Conservation (phyloP, 2,113 vertebrate species). For the Amazona guildingii region DNA sequence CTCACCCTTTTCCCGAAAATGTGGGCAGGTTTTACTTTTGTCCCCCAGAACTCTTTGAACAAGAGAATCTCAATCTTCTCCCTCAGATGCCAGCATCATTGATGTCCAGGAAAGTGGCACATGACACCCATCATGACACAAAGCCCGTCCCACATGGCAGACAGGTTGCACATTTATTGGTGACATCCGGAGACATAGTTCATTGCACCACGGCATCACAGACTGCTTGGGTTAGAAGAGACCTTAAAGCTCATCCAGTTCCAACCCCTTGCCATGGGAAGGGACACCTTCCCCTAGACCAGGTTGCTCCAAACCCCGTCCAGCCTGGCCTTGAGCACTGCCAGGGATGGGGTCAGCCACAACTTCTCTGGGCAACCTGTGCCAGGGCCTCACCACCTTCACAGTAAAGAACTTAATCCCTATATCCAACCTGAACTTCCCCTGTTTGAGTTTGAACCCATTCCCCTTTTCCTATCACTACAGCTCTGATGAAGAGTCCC, state of each 20-base stretch:
- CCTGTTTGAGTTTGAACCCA: neutral
- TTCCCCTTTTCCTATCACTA: neutral
- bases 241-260: neutral
- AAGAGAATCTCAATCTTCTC: neutral
- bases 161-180: accelerated
- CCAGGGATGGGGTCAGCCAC: too few relatives aligned
- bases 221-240: neutral
- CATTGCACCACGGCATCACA: neutral
- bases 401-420: neutral
- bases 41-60: neutral
- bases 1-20: neutral
- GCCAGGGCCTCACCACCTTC: neutral
- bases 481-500: neutral
- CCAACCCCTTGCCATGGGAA: neutral
- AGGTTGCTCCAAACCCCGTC: too few relatives aligned
- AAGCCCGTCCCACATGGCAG: neutral
- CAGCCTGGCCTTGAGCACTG: too few relatives aligned
- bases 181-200: neutral
- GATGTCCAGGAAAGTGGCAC: neutral
- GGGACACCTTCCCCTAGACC: too few relatives aligned
- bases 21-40: neutral
- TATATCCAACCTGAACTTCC: neutral
- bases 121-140: accelerated
- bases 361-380: too few relatives aligned
- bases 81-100: neutral